Evolutionary conservation across 2,113 vertebrate species (phyloP), one percentile per base, ranked within the genome.

Genomic region (Corythaixoides concolor): DNA sequence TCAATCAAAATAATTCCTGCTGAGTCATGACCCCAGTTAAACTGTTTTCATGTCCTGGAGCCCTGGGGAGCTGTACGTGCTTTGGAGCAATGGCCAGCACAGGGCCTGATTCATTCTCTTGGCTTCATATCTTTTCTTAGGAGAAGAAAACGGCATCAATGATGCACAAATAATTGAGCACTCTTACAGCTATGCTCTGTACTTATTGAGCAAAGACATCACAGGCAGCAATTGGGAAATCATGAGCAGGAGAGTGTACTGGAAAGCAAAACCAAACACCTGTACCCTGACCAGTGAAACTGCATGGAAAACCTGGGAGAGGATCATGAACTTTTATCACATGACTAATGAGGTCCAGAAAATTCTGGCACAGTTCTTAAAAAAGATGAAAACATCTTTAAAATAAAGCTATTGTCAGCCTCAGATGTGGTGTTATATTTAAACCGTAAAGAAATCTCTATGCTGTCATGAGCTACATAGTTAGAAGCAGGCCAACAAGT

Each of bases 181-280:
- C 20, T 85, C 69, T 49, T 60, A 33, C 49, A 75, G 33, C 27
- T 76, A 43, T 72, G 18, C 39, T 75, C 39, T 52, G 16, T 75
- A 41, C 23, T 83, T 83, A 56, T 4, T 69, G 30, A 76, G 41
- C 26, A 94, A 94, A 79, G 53, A 76, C 47, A 73, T 74, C 55
- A 64, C 63, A 80, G 59, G 47, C 50, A 78, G 30, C 43, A 83
- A 58, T 2, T 16, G 59, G 85, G 92, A 95, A 73, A 85, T 69
- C 39, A 58, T 4, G 18, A 93, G 62, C 63, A 92, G 72, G 20
- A 85, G n/a, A 28, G 26, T 39, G 56, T 45, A 49, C 47, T 89
- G 68, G 76, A 87, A 93, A 90, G 69, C 15, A 86, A 89, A 95
- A 52, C 47, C 59, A 77, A 93, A 68, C 33, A 66, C 63, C 83